These are phyloP conservation scores for Myodes glareolus DNA, from an alignment of 2,113 vertebrate genomes.

Conservation along the genomic window DNA sequence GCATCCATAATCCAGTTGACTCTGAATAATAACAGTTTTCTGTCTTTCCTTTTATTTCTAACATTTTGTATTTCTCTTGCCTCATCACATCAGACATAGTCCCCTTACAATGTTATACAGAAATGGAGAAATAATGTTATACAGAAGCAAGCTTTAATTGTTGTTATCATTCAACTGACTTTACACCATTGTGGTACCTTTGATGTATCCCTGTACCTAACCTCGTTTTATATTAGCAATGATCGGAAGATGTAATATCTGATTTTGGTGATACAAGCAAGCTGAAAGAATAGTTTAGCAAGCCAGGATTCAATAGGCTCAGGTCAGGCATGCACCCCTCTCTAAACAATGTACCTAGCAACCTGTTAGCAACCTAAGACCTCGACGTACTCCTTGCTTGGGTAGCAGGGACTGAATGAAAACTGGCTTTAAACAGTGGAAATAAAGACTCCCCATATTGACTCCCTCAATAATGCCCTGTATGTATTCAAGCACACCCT, in stretches of 20 bases:
- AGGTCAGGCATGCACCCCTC: not conserved
- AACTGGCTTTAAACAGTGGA: not conserved
- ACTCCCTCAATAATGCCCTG: not conserved
- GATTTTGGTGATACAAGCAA: not conserved
- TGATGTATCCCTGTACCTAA: not conserved
- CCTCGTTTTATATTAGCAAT: not conserved
- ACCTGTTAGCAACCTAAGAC: not conserved
- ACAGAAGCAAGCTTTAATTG: not conserved
- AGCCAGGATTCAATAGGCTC: not conserved
- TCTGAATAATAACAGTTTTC: not conserved
- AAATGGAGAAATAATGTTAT: not conserved
- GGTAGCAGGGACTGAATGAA: not conserved
- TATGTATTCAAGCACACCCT: not conserved
- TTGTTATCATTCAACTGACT: not conserved
- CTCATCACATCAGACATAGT: not conserved
- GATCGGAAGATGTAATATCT: not conserved
- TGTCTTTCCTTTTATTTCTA: not conserved
- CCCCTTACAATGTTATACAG: not conserved
- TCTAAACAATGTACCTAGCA: not conserved
- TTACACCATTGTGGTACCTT: not conserved
- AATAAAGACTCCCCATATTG: not conserved
- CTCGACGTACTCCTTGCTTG: not conserved
- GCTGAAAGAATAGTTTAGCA: not conserved
- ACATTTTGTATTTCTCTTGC: not conserved
- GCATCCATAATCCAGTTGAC: not conserved